Evolutionary conservation across 1,140 invertebrate genomes (phyloP), one percentile per base, ranked within the genome.

Genomic region (Chymomyza costata): DNA sequence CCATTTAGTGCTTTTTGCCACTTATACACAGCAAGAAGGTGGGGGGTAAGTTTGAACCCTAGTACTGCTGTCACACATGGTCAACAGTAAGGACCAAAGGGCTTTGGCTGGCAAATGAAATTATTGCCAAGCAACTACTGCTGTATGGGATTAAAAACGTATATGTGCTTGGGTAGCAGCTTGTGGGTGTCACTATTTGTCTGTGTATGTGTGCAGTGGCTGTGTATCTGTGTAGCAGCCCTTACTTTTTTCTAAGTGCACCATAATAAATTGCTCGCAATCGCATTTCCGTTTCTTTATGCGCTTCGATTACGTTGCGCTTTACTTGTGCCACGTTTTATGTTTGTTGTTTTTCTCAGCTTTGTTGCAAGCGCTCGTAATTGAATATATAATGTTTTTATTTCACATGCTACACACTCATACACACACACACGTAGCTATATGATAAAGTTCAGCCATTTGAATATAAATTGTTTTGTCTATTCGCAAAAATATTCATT

Each of bases 391-490:
- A 80, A 80, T 80, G 68, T 73, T 61, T 56, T 67, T 70, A 13
- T 56, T 46, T 32, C 41, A 40, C 40, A 28, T 21, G 5, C 10
- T 28, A 48, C 43, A 54, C 40, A 49, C 30, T 40, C 40, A 43
- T 43, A 49, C 48, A 52, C 38, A 25, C 19, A 54, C 49, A 61
- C 56, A 65, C 34, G 56, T 38, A 19, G 21, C 11, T 14, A 35
- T 8, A 46, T n/a, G 30, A 37, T 15, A 25, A 48, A 15, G 11
- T 35, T 15, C 21, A 30, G 25, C 49, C 74, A 80, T 80, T 80
- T 80, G 73, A 81, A 81, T 80, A 80, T 80, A 80, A 80, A 80
- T 80, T 80, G 73, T 80, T 80, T 80, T 76, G 65, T 78, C 67
- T 78, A 51, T 66, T 63, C 66, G 66, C 62, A 76, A 76, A n/a